Conservation (phyloP, 2,113 vertebrate genomes). For the Rhadina sibilatrix region DNA sequence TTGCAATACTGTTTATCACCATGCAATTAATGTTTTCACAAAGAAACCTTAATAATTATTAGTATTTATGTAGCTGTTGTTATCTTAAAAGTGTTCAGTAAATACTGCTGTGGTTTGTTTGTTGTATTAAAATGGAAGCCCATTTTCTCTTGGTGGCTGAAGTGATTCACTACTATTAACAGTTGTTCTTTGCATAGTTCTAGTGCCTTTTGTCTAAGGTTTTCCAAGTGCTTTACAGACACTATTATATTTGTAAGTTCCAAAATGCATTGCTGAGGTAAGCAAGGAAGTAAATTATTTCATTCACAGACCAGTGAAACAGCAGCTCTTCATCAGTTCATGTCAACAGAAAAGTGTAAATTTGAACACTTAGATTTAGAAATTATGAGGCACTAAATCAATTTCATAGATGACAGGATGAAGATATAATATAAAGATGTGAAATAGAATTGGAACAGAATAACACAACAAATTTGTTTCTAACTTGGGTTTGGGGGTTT, state of each 20-base stretch:
- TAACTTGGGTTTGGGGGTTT: neutral
- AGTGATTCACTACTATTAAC: neutral
- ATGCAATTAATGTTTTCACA: slow-evolving; percentile 35
- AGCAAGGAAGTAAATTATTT: neutral
- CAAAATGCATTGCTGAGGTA: neutral
- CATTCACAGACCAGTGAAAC: neutral
- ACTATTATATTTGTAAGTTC: neutral
- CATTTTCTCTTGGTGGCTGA: neutral
- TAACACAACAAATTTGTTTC: neutral
- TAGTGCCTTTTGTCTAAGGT: neutral
- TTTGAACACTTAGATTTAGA: neutral
- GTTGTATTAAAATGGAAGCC: neutral
- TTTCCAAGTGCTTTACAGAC: neutral
- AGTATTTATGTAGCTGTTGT: neutral
- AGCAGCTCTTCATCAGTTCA: neutral
- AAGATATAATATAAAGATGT: neutral
- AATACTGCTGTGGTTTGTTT: neutral
- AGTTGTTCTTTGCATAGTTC: neutral
- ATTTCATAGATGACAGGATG: neutral
- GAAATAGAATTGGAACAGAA: neutral
- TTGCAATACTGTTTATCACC: slow-evolving; percentile 7
- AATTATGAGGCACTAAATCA: neutral
- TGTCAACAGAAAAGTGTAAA: neutral
- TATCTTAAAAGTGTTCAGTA: neutral
- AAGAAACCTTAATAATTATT: slow-evolving; percentile 18